A percentile compares a stretch with the other conserved stretches of the same genome.
These are phyloP conservation scores for Ommatoiulus sabulosus DNA, from an alignment of 2,888 invertebrate genomes.

Conservation along the genomic window DNA sequence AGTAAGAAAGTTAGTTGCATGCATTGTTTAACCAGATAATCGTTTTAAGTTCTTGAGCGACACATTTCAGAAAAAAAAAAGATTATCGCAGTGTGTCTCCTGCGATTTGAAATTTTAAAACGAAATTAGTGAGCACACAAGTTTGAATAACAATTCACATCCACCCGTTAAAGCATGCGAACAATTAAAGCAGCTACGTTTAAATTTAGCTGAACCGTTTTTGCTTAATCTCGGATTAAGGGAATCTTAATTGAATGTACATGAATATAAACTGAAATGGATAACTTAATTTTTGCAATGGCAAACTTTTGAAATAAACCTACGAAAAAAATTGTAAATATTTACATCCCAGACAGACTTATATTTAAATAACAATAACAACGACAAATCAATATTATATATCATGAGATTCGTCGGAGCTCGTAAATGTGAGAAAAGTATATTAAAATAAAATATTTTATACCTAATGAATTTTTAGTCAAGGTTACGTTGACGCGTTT, in stretches of 20 bases:
- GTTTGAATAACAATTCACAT: not conserved
- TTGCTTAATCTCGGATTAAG: constrained; percentile 9
- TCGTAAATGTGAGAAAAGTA: too few relatives aligned
- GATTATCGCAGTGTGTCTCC: constrained; percentile 26
- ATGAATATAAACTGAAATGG: not conserved
- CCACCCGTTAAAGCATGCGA: not conserved
- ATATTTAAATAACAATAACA: too few relatives aligned
- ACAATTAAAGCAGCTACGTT: not conserved
- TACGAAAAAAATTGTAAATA: too few relatives aligned
- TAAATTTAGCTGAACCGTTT: not conserved
- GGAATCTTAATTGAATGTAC: not conserved
- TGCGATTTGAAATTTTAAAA: not conserved
- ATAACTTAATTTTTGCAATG: too few relatives aligned
- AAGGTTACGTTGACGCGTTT: too few relatives aligned
- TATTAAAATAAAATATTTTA: too few relatives aligned
- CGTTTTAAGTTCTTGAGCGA: not conserved
- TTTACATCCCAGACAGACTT: too few relatives aligned
- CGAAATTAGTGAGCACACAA: not conserved
- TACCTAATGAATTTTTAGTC: too few relatives aligned
- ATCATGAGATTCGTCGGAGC: too few relatives aligned
- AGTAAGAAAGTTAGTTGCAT: not conserved
- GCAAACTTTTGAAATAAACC: too few relatives aligned
- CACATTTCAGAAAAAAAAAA: not conserved
- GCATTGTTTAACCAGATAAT: constrained; percentile 21
- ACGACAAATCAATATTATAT: too few relatives aligned